These are phyloP conservation scores for Plemyria rubiginata DNA, from an alignment of 2,888 invertebrate genomes.

Conservation along the genomic window DNA sequence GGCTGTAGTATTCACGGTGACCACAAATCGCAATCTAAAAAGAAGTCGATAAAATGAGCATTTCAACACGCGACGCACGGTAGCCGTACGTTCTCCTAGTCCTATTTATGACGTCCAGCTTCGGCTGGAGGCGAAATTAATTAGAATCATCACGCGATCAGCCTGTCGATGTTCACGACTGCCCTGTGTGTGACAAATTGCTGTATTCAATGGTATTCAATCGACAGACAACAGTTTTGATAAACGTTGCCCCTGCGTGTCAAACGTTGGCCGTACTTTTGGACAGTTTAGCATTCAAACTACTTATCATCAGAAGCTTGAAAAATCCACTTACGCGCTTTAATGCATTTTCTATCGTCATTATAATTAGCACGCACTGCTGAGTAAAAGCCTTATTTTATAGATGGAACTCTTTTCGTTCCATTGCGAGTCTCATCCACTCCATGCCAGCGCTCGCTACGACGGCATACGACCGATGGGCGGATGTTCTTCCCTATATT, in stretches of 20 bases:
- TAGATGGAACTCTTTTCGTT: no score
- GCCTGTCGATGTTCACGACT: not conserved
- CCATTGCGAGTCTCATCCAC: no score
- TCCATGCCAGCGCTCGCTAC: no score
- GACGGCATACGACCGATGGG: no score
- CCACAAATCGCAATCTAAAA: constrained; percentile 25
- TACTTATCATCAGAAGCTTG: no score
- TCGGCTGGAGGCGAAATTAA: constrained; percentile 26
- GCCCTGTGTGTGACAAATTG: constrained; percentile 20
- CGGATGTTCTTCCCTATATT: no score
- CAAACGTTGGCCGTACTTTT: no score
- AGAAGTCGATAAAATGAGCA: constrained; percentile 21
- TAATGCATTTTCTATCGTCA: no score
- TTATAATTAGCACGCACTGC: no score
- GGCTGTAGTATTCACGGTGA: constrained; percentile 8
- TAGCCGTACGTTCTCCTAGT: constrained; percentile 10
- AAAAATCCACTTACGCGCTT: no score
- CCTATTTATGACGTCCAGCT: constrained; percentile 9
- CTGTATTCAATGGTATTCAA: constrained; percentile 7
- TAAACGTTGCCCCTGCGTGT: not conserved
- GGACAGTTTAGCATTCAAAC: no score
- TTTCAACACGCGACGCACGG: constrained; percentile 27
- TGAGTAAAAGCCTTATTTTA: no score
- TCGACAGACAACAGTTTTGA: constrained; percentile 13
- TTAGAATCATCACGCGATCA: constrained; percentile 28